Evolutionary conservation across 2,888 invertebrate genomes (phyloP).

Genomic region (Hydraecia micacea): DNA sequence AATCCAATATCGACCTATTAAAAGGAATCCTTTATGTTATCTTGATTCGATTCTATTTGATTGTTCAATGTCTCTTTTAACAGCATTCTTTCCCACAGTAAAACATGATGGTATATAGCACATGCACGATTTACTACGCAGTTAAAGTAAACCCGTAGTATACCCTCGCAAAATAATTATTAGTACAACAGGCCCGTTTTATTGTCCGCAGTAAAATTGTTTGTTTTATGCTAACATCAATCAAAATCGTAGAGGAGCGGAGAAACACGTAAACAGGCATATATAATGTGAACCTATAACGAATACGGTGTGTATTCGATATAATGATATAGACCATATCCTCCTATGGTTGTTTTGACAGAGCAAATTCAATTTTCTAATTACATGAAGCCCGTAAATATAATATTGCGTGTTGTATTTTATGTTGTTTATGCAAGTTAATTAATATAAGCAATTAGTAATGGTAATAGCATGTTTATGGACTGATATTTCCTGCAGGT

Average conservation of each 20-base stretch:
- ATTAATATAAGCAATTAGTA: slow-evolving; percentile 47
- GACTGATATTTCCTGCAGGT: slow-evolving; percentile 39
- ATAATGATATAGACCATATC: slow-evolving; percentile 8
- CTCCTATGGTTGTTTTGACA: slow-evolving; percentile 14
- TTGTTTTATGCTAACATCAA: slow-evolving; percentile 72
- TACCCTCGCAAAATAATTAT: slow-evolving; percentile 74
- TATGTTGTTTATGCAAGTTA: slow-evolving; percentile 51
- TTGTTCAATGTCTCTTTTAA: slow-evolving; percentile 70
- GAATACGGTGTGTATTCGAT: too few species aligned
- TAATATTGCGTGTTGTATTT: slow-evolving; percentile 45
- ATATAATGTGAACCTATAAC: slow-evolving; percentile 16
- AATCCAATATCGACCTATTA: too few species aligned
- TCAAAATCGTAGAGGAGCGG: slow-evolving; percentile 59
- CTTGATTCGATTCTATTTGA: slow-evolving; percentile 71
- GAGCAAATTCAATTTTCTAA: slow-evolving; percentile 46
- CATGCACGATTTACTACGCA: slow-evolving; percentile 70
- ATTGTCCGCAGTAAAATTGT: slow-evolving; percentile 74
- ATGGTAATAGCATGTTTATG: slow-evolving; percentile 44
- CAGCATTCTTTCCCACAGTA: slow-evolving; percentile 74
- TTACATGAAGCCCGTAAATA: slow-evolving; percentile 35
- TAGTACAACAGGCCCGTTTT: slow-evolving; percentile 61
- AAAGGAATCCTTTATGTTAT: slow-evolving; percentile 54
- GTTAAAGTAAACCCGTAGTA: slow-evolving; percentile 65
- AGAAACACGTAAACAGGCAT: slow-evolving; percentile 48
- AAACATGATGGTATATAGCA: slow-evolving; percentile 59